A percentile compares a stretch with the other conserved stretches of the same genome.
Evolutionary conservation across 2,888 invertebrate species (phyloP).

Genomic region (Microplitis manilae): DNA sequence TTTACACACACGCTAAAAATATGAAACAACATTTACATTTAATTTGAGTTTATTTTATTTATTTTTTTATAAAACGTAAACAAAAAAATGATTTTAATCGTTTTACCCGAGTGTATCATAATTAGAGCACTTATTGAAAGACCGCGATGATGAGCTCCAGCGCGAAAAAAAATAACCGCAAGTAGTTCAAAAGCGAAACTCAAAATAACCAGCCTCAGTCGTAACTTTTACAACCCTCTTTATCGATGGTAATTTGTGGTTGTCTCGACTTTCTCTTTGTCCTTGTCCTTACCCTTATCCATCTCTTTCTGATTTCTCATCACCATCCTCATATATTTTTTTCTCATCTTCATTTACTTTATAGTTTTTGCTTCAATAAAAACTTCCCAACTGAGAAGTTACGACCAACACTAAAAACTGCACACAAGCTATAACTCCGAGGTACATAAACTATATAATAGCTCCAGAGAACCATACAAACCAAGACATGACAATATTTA

Average conservation of each 20-base stretch:
- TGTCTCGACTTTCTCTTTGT: slow-evolving; percentile 29
- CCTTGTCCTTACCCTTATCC: background rate
- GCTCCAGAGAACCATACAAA: background rate
- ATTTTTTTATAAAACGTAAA: no score
- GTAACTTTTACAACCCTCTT: slow-evolving; percentile 44
- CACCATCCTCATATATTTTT: background rate
- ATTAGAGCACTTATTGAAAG: background rate
- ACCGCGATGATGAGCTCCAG: background rate
- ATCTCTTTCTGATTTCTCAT: slow-evolving; percentile 2
- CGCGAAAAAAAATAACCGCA: slow-evolving; percentile 16
- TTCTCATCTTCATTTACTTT: slow-evolving; percentile 7
- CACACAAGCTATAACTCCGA: slow-evolving; percentile 48
- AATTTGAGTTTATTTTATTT: no score
- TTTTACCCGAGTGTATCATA: background rate
- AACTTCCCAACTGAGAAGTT: slow-evolving; percentile 51
- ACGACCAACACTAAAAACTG: slow-evolving; percentile 53
- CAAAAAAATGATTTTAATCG: no score
- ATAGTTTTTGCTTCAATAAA: slow-evolving; percentile 6
- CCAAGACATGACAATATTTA: background rate
- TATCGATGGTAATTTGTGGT: slow-evolving; percentile 54
- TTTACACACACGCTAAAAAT: background rate
- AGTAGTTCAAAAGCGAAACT: slow-evolving; percentile 31
- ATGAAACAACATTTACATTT: background rate
- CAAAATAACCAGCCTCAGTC: slow-evolving; percentile 29
- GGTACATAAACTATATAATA: slow-evolving; percentile 44